Conservation (phyloP, 2,113 vertebrate species). For the Forbesichthys agassizii region DNA sequence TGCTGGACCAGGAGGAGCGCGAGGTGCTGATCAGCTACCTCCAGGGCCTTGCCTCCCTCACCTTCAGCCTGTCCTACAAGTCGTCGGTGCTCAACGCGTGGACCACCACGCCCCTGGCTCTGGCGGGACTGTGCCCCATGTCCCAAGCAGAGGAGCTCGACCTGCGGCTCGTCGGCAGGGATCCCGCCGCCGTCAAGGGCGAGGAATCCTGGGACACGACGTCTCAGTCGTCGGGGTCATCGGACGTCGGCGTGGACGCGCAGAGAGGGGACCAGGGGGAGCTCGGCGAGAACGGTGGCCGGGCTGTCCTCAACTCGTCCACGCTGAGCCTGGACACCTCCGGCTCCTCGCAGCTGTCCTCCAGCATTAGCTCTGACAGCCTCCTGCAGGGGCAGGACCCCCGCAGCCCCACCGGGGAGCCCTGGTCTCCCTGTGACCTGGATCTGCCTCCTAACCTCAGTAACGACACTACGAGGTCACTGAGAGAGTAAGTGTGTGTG, state of each 20-base stretch:
- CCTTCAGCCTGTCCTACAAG: constrained; percentile 92
- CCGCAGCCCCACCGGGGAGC: constrained; percentile 78
- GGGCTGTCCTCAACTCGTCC: constrained; percentile 77
- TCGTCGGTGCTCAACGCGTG: constrained; percentile 92
- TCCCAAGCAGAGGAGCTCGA: constrained; percentile 67
- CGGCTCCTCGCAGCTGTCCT: constrained; percentile 88
- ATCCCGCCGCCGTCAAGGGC: constrained; percentile 28
- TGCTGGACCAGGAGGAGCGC: constrained; percentile 87
- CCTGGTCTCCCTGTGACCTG: constrained; percentile 74
- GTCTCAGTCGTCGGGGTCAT: constrained; percentile 83
- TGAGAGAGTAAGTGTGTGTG: constrained; percentile 81
- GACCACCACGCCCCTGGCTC: constrained; percentile 88
- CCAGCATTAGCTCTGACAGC: constrained; percentile 89
- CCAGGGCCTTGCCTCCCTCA: constrained; percentile 88
- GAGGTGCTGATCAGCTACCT: constrained; percentile 93
- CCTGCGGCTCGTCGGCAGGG: constrained; percentile 33
- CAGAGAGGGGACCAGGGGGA: constrained; percentile 53
- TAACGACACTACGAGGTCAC: constrained; percentile 63
- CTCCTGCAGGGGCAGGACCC: constrained; percentile 73
- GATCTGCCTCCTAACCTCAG: constrained; percentile 60
- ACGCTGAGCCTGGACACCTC: constrained; percentile 89
- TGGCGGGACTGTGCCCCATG: constrained; percentile 84
- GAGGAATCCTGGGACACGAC: constrained; percentile 85
- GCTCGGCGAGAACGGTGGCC: constrained; percentile 24
- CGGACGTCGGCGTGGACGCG: constrained; percentile 74